Evolutionary conservation across 2,888 invertebrate species (phyloP), one percentile per base, ranked within the genome.

Genomic region (Noctua janthe): DNA sequence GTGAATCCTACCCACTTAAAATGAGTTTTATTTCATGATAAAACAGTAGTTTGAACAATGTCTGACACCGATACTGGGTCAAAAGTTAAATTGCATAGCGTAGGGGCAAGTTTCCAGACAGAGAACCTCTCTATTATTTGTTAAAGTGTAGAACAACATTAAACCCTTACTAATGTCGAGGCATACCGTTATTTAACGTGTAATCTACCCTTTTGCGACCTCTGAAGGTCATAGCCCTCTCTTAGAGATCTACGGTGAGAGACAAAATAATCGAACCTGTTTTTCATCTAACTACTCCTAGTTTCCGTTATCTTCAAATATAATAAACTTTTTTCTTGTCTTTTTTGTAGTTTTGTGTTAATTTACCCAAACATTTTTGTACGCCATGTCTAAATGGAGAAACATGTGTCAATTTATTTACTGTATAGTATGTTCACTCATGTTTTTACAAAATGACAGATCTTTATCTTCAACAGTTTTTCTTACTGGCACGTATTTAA

Each of bases 51-150:
- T 56, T 15, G n/a, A 66, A 78, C 56, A 71, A 56, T 29, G 15
- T 56, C 6, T 49, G 49, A 77, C 54, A 35, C 39, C 77, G 15
- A 49, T 70, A 70, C 59, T 23, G 23, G 56, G 49, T 43, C 2
- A 43, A 64, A 84, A 81, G 84, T 81, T 81, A 81, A 84, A 84
- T 81, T 81, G 49, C 39, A 56, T n/a, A n/a, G 35, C 49, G 35
- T n/a, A 56, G n/a, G 39, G 11, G 56, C n/a, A 69, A 82, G 64
- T 66, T 71, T 78, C n/a, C 39, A 66, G 84, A 66, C 56, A 23
- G 43, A 1, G 0, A 8, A 11, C 23, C 39, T 56, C 49, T 64
- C 11, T 51, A 49, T 43, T 54, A 75, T 59, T 35, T 76, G 35
- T 72, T 56, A 62, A 69, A 47, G 23, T 83, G 29, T 70, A 35